Conservation (phyloP, 2,888 invertebrate species). For the Tetrapedia diversipes region DNA sequence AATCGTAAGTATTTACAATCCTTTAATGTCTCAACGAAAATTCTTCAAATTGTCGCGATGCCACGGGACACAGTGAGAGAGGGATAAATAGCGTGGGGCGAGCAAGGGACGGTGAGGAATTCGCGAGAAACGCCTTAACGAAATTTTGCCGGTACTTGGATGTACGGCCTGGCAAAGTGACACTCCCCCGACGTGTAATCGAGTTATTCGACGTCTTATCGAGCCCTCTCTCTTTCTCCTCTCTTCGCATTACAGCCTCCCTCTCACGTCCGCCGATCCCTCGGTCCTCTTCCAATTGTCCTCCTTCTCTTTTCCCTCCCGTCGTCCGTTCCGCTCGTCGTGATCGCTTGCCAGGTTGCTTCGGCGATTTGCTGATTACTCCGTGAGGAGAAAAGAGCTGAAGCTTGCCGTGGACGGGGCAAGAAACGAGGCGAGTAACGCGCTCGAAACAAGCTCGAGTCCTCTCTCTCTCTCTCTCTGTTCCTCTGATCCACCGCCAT, state of each 20-base stretch:
- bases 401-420: slow-evolving; percentile 19
- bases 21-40: slow-evolving; percentile 10
- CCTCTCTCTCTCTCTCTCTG: slow-evolving; percentile 35
- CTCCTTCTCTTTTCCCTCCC: slow-evolving; percentile 11
- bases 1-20: slow-evolving; percentile 18
- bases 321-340: slow-evolving; percentile 41
- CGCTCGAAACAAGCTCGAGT: slow-evolving; percentile 61
- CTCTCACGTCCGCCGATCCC: slow-evolving; percentile 18
- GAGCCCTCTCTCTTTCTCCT: slow-evolving; percentile 47
- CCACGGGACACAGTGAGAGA: slow-evolving; percentile 17
- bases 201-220: slow-evolving; percentile 78
- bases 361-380: slow-evolving; percentile 80
- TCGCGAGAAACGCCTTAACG: slow-evolving; percentile 72
- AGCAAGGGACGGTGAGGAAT: slow-evolving; percentile 44
- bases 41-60: slow-evolving; percentile 8
- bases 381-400: slow-evolving; percentile 39
- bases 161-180: slow-evolving; percentile 76
- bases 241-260: slow-evolving; percentile 45
- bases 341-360: slow-evolving; percentile 73
- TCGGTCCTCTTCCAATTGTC: neutral
- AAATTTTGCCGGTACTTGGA: slow-evolving; percentile 74
- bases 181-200: slow-evolving; percentile 77
- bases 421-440: slow-evolving; percentile 55
- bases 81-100: slow-evolving; percentile 54
- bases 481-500: no score